phyloP scores from a whole-genome alignment of 2,113 vertebrate species.

The Crotalus horridus region DNA sequence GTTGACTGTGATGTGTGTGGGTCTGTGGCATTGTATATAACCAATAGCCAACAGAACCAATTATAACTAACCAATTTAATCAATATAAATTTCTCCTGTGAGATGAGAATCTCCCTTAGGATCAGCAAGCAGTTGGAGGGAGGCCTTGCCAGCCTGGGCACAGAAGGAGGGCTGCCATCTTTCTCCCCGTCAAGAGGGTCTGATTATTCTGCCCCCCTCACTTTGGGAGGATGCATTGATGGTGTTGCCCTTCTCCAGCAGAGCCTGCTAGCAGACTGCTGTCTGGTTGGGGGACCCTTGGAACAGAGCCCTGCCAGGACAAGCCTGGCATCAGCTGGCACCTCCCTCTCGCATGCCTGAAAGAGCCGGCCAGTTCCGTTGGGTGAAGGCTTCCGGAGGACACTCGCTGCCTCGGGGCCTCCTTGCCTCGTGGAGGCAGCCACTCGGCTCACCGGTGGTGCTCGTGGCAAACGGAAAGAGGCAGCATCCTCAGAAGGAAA shows the following conservation, averaged over 20 bases:
- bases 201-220: too few relatives aligned
- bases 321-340: neutral
- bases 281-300: neutral
- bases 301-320: neutral
- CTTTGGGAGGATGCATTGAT: neutral
- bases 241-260: too few relatives aligned
- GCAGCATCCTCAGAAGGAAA: neutral
- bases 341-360: rapidly evolving
- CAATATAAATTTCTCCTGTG: neutral
- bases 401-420: neutral
- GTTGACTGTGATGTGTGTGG: too few relatives aligned
- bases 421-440: neutral
- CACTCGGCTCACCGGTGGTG: neutral
- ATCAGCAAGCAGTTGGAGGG: neutral
- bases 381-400: neutral
- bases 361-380: neutral
- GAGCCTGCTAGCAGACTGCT: neutral
- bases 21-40: too few relatives aligned
- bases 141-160: neutral
- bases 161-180: neutral
- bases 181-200: too few relatives aligned
- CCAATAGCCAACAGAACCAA: too few relatives aligned
- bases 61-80: too few relatives aligned
- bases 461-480: neutral
- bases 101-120: neutral